phyloP scores from a whole-genome alignment of 2,888 invertebrate genomes.

The Arenicola marina region DNA sequence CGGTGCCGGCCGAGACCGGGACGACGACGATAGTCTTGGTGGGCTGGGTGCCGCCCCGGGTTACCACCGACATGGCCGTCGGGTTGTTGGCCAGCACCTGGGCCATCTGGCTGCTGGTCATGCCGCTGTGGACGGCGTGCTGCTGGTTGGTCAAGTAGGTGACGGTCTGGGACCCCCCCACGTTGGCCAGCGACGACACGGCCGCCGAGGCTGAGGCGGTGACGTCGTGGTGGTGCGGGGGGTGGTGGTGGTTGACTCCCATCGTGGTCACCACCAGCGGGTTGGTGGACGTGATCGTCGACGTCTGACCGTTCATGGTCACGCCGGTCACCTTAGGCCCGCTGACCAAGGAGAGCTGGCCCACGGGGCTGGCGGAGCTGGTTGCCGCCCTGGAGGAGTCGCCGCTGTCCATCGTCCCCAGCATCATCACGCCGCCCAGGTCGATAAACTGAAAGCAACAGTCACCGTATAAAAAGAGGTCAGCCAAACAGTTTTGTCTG shows the following conservation, averaged over 20 bases:
- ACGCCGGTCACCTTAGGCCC: background rate
- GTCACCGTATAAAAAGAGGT: too few relatives aligned
- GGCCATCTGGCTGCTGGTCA: too few relatives aligned
- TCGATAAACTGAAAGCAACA: constrained; percentile 26
- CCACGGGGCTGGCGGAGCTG: too few relatives aligned
- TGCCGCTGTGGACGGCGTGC: too few relatives aligned
- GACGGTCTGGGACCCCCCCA: too few relatives aligned
- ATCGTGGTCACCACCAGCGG: background rate
- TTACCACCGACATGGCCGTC: constrained; percentile 13
- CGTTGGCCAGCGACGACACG: too few relatives aligned
- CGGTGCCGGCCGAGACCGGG: constrained; percentile 24
- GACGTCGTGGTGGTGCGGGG: too few relatives aligned
- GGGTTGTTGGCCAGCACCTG: constrained; percentile 7
- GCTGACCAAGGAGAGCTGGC: background rate
- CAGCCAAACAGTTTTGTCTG: too few relatives aligned
- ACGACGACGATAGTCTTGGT: constrained; percentile 33
- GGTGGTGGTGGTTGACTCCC: background rate
- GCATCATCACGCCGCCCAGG: constrained; percentile 18
- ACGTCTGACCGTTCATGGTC: background rate
- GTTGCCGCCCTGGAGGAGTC: too few relatives aligned
- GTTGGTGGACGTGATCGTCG: background rate
- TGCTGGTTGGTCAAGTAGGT: too few relatives aligned
- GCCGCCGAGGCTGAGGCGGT: background rate
- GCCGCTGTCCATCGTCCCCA: constrained; percentile 17
- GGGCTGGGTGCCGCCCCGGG: background rate